Evolutionary conservation across 1,140 invertebrate genomes (phyloP).

Genomic region (Gryon sp.): DNA sequence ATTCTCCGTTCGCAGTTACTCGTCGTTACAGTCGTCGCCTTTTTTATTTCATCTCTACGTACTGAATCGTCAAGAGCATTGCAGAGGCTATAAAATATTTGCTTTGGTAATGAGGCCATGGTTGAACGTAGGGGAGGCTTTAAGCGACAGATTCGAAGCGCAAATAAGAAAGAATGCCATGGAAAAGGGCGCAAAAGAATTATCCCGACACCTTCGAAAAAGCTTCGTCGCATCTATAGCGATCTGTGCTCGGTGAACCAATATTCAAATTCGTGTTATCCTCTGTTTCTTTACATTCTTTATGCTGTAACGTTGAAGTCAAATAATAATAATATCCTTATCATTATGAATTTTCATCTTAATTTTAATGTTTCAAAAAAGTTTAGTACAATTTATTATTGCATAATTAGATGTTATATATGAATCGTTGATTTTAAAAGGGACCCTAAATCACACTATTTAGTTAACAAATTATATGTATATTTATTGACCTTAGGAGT

Average conservation of each 20-base stretch:
- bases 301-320: too few relatives aligned
- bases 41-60: constrained; percentile 60
- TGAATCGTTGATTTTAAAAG: too few relatives aligned
- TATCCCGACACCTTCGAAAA: constrained; percentile 71
- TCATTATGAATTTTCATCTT: too few relatives aligned
- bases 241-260: constrained; percentile 60
- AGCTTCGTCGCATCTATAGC: constrained; percentile 63
- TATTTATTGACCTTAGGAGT: too few relatives aligned
- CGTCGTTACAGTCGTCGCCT: constrained; percentile 56
- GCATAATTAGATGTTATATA: too few relatives aligned
- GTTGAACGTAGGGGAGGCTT: constrained; percentile 67
- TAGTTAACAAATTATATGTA: too few relatives aligned
- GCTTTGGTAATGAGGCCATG: constrained; percentile 80
- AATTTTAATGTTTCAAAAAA: too few relatives aligned
- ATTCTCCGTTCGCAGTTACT: constrained; percentile 56
- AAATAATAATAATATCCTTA: too few relatives aligned
- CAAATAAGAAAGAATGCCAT: constrained; percentile 74
- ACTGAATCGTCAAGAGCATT: constrained; percentile 68
- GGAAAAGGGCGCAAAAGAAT: constrained; percentile 68
- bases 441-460: too few relatives aligned
- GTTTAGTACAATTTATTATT: too few relatives aligned
- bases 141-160: constrained; percentile 73
- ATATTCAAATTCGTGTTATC: constrained; percentile 57
- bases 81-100: constrained; percentile 79
- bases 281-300: constrained; percentile 36